Base-by-base conservation (phyloP, 2,113 vertebrate genomes). In the Lagenorhynchus albirostris region DNA sequence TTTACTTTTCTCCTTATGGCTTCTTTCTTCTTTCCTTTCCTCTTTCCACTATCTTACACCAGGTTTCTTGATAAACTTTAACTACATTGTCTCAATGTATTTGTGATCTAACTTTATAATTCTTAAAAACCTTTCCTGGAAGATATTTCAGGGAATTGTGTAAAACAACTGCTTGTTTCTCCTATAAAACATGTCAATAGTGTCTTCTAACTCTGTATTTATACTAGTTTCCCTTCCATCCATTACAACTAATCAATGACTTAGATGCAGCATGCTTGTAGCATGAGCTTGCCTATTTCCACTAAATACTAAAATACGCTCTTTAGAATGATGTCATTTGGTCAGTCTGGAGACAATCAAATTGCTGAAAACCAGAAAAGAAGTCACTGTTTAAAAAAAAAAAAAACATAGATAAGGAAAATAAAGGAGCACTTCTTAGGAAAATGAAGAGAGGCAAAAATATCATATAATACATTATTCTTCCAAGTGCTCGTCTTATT, bases 241-340 rank as follows among this genome's bases (percentile, higher is more conserved):
- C 67, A 31, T 95, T 96, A 94, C 67, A 97, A 90, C 26, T 87
- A 97, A 98, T 90, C 33, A 97, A 65, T 96, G 77, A 68, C 77
- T 97, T 97, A 31, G 9, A 92, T 91, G 74, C 67, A 63, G 58
- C 82, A 36, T 79, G 55, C 87, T 87, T 97, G 67, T n/a, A 68
- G 90, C 14, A 0, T 38, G 63, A 97, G 63, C 0, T 88, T 96
- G 95, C 67, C 33, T 96, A 50, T 55, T 92, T 23, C 63, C 33
- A 89, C 92, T 92, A 89, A 94, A 98, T 93, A 93, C 73, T 97
- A 96, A 98, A 97, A 85, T 31, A 10, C 29, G 3, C 94, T 95
- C 70, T 20, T 79, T 90, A 76, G 50, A 97, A 77, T 91, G 73
- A 67, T 47, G 14, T 58, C 31, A 71, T 65, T 65, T 25, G 73